Evolutionary conservation across 2,888 invertebrate species (phyloP).

Genomic region (Tetrapedia diversipes): DNA sequence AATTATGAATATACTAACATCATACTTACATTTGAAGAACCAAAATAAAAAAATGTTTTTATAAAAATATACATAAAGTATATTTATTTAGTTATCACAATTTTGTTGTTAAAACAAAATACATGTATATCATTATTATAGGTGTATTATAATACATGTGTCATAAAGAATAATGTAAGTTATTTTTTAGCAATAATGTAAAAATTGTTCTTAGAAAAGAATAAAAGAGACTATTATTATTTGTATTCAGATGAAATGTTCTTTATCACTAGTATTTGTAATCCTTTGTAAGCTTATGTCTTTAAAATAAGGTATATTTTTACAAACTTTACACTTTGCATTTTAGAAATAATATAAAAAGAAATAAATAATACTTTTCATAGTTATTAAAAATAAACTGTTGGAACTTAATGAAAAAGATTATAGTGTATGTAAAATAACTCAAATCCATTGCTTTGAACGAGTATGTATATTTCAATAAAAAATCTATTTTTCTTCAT

Average conservation of each 20-base stretch:
- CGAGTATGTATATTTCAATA: no score
- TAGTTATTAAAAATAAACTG: no score
- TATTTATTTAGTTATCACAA: constrained; percentile 33
- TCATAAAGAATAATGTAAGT: constrained; percentile 33
- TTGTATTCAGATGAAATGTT: constrained; percentile 17
- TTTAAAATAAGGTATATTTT: constrained; percentile 6
- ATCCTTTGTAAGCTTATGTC: constrained; percentile 3
- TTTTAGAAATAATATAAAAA: not conserved
- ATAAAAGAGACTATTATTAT: constrained; percentile 28
- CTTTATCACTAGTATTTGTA: constrained; percentile 20
- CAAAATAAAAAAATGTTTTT: constrained; percentile 8
- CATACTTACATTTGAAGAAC: constrained; percentile 14
- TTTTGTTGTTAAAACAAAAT: constrained; percentile 24
- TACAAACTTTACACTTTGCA: constrained; percentile 21
- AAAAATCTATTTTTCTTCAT: no score
- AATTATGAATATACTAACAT: not conserved
- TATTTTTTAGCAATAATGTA: constrained; percentile 31
- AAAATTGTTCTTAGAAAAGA: constrained; percentile 17
- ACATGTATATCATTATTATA: constrained; percentile 12
- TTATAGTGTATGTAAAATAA: no score
- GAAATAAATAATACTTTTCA: constrained; percentile 27
- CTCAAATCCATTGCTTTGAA: no score
- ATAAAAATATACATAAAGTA: constrained; percentile 18
- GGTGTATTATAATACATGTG: constrained; percentile 12
- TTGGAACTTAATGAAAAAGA: no score